phyloP scores from a whole-genome alignment of 2,888 invertebrate genomes.

The Chironomus tentans region DNA sequence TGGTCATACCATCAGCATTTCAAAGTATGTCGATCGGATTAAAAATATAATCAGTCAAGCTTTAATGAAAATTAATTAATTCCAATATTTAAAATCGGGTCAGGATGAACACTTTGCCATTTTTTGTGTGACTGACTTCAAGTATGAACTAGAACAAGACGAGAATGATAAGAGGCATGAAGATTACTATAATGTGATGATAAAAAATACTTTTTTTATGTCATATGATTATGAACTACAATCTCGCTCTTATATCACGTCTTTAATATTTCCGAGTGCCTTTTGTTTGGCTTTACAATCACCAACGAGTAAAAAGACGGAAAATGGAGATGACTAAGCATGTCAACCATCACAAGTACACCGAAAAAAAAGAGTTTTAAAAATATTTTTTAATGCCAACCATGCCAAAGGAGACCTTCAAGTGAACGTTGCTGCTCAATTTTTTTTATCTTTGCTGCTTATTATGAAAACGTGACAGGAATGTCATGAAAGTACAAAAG shows the following conservation, averaged over 20 bases:
- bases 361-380: not conserved
- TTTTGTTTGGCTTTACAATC: not conserved
- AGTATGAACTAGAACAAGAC: too few relatives aligned
- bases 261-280: not conserved
- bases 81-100: too few relatives aligned
- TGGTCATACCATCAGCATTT: too few relatives aligned
- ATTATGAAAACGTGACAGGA: conserved; percentile 17
- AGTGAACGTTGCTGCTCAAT: conserved; percentile 3
- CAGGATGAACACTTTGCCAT: too few relatives aligned
- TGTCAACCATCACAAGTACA: too few relatives aligned
- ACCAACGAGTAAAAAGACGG: not conserved
- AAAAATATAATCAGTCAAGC: too few relatives aligned
- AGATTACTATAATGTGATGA: not conserved
- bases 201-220: not conserved
- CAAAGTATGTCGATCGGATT: too few relatives aligned
- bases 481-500: not conserved
- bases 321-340: too few relatives aligned
- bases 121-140: too few relatives aligned
- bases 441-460: conserved; percentile 8
- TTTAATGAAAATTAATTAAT: too few relatives aligned
- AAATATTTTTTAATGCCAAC: not conserved
- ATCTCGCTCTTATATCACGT: not conserved
- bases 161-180: not conserved
- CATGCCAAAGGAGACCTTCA: not conserved
- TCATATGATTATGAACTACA: not conserved